Percentiles rank a stretch among this genome's conserved stretches.
Evolutionary conservation across 1,140 invertebrate species (phyloP).

Genomic region (Aphelenchoides besseyi): DNA sequence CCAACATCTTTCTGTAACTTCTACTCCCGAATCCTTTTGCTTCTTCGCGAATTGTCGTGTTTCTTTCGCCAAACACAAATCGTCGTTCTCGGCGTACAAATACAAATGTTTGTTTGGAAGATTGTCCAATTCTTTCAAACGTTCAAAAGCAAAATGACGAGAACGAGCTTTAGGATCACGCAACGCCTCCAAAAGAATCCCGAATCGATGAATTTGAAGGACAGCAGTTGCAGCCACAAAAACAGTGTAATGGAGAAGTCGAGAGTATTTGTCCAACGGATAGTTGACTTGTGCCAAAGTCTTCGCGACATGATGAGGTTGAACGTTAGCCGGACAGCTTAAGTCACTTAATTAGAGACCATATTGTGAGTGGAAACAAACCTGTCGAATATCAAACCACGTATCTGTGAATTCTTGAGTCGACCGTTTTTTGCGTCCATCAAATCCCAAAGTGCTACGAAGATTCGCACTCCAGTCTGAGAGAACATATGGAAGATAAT

Average conservation of each 20-base stretch:
- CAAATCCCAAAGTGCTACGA: background rate
- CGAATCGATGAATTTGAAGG: background rate
- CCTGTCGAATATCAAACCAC: background rate
- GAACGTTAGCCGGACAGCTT: background rate
- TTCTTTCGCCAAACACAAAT: slow-evolving; percentile 66
- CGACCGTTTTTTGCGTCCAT: background rate
- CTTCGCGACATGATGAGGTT: background rate
- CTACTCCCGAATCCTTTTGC: slow-evolving; percentile 38
- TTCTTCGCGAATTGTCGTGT: slow-evolving; percentile 61
- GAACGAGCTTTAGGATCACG: background rate
- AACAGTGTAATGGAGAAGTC: background rate
- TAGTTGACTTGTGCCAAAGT: background rate
- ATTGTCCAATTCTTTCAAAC: slow-evolving; percentile 65
- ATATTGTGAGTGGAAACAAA: too few relatives aligned
- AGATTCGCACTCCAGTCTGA: background rate
- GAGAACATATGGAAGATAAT: background rate
- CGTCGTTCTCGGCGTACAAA: slow-evolving; percentile 73
- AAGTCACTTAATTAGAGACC: background rate
- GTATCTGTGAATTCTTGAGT: background rate
- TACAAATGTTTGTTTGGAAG: slow-evolving; percentile 71
- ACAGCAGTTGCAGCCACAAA: background rate
- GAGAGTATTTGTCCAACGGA: background rate
- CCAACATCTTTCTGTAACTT: slow-evolving; percentile 24
- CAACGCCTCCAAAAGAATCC: background rate
- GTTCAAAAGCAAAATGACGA: slow-evolving; percentile 58